Evolutionary conservation across 2,888 invertebrate species (phyloP).

Genomic region (Andrena dorsata): DNA sequence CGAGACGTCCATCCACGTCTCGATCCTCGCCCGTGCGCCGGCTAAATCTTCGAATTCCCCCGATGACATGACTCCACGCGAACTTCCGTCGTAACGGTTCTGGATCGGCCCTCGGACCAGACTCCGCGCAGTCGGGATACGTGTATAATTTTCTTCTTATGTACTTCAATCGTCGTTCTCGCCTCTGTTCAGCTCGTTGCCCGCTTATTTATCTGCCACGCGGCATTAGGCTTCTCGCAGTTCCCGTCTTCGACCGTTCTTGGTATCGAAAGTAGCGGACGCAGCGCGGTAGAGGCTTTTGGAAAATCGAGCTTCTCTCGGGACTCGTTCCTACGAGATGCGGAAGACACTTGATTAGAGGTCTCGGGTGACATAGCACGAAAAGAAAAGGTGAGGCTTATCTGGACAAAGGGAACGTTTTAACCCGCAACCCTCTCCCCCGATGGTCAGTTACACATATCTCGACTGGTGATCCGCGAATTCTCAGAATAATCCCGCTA

Average conservation of each 20-base stretch:
- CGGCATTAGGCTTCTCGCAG: constrained; percentile 42
- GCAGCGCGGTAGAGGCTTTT: not conserved
- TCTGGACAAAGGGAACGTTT: too few relatives aligned
- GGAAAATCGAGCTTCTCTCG: not conserved
- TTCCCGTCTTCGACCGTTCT: constrained; percentile 12
- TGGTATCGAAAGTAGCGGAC: not conserved
- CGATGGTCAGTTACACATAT: too few relatives aligned
- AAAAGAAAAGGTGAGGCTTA: too few relatives aligned
- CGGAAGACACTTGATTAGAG: not conserved
- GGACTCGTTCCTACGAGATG: not conserved
- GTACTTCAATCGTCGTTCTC: constrained; percentile 29
- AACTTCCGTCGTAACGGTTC: not conserved
- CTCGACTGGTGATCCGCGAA: too few relatives aligned
- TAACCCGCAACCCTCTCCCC: too few relatives aligned
- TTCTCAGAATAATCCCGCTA: too few relatives aligned
- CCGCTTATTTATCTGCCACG: constrained; percentile 16
- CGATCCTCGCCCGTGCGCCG: not conserved
- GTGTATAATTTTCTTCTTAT: constrained; percentile 32
- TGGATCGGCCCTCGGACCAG: too few relatives aligned
- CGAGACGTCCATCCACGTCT: not conserved
- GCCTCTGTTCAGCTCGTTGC: not conserved
- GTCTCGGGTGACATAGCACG: not conserved
- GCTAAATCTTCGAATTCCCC: not conserved
- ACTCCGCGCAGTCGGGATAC: not conserved
- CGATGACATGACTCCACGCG: not conserved